Evolutionary conservation across 2,797 vertebrate genomes (phyloP), one percentile per base, ranked within the genome.

Genomic region (Hydrolagus colliei): DNA sequence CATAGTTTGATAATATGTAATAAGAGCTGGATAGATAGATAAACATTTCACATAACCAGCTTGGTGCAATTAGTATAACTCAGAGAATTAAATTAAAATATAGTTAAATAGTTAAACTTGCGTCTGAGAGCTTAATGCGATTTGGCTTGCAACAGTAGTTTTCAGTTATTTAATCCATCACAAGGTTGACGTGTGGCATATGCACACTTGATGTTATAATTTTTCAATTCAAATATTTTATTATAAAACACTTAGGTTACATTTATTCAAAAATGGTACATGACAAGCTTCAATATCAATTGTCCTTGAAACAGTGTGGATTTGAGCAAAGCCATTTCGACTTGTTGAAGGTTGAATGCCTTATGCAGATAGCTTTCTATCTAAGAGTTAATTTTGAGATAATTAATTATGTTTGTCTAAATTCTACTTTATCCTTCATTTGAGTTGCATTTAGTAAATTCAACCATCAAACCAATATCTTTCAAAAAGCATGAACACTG

Each of bases 81-180:
- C 91, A 92, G 63, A 20, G 93, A 93, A 92, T 94, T 93, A 93
- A 94, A 93, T 92, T 92, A 93, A 95, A 94, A 94, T 94, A 94
- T 92, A 92, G 90, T 92, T 93, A 94, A 93, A 93, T 93, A 91
- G 91, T 94, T 94, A 93, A 94, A 93, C 91, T 92, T 91, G 93
- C 93, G 91, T 93, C 92, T 92, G 92, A 92, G 90, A 89, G 90
- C 91, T 93, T 91, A 91, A 91, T 92, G 93, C 92, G 92, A 94
- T 95, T 95, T 92, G 88, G 92, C 93, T 94, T 94, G 93, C 92
- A 91, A 91, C 93, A 93, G 92, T 94, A 94, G 90, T 91, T 89
- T 91, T 89, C 86, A 88, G 94, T 94, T 91, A 94, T 92, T 92
- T 89, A 92, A 95, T 93, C 93, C 92, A 91, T 89, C 89, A 90